Conservation (phyloP, 2,888 invertebrate genomes). For the Nomada ruficornis region DNA sequence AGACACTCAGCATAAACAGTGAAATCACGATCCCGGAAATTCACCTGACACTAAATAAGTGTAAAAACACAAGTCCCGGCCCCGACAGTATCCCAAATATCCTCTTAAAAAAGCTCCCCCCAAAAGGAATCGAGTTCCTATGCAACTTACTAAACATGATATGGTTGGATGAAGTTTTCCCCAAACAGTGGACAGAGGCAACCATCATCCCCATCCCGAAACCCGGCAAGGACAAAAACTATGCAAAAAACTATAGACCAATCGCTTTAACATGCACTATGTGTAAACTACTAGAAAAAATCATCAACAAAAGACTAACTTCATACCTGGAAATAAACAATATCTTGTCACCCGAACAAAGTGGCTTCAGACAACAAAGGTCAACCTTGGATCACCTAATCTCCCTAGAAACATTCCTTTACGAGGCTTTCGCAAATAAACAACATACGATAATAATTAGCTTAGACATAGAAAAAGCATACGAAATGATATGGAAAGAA, state of each 20-base stretch:
- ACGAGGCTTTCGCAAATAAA: constrained; percentile 42
- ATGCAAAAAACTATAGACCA: constrained; percentile 46
- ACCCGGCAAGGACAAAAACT: constrained; percentile 35
- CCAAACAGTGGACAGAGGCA: constrained; percentile 36
- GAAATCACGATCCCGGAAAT: too few relatives aligned
- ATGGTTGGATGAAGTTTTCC: constrained; percentile 16
- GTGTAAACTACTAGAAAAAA: constrained; percentile 32
- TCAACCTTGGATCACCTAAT: constrained; percentile 43
- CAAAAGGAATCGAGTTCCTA: background rate
- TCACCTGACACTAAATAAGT: too few relatives aligned
- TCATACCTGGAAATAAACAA: constrained; percentile 44
- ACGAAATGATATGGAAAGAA: too few relatives aligned
- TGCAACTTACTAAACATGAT: constrained; percentile 37
- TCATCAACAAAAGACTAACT: constrained; percentile 38
- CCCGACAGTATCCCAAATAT: constrained; percentile 14
- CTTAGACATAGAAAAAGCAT: too few relatives aligned
- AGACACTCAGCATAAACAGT: too few relatives aligned
- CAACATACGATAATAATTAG: constrained; percentile 27
- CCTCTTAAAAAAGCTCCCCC: constrained; percentile 37
- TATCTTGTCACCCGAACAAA: constrained; percentile 35
- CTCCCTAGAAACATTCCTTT: constrained; percentile 41
- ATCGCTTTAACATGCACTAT: constrained; percentile 49
- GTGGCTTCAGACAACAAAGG: constrained; percentile 40
- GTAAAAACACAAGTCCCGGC: too few relatives aligned
- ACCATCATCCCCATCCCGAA: constrained; percentile 50